Conservation (phyloP, 2,113 vertebrate genomes). For the Oriolus oriolus region DNA sequence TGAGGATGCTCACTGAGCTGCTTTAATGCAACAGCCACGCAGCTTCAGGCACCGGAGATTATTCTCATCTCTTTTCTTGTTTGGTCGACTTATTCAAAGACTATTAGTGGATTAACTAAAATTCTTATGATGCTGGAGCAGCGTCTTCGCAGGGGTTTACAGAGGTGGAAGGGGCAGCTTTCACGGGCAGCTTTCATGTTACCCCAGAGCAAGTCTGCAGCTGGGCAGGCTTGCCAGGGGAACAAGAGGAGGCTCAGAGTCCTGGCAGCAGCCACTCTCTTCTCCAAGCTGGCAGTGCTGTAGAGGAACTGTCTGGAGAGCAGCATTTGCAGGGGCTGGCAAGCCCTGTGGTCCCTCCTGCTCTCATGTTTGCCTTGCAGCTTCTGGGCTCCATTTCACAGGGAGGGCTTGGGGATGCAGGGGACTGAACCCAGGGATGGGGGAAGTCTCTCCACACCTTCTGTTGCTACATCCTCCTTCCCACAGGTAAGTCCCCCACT, state of each 20-base stretch:
- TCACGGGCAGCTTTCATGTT: background rate
- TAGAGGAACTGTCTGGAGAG: background rate
- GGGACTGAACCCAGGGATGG: background rate
- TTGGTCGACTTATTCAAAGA: background rate
- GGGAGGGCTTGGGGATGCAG: background rate
- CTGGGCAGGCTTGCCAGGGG: background rate
- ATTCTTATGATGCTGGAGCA: background rate
- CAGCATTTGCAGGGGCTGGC: background rate
- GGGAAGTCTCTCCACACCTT: background rate
- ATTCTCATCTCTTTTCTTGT: background rate
- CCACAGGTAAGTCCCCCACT: background rate
- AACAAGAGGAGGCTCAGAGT: background rate
- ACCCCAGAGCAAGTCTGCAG: background rate
- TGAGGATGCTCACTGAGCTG: background rate
- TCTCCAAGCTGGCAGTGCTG: background rate
- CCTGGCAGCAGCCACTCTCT: background rate
- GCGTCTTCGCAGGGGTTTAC: background rate
- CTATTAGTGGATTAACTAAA: slow-evolving; percentile 33
- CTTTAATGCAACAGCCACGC: background rate
- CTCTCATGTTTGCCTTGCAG: background rate
- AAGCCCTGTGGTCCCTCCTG: background rate
- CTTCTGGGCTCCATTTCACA: background rate
- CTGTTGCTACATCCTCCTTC: background rate
- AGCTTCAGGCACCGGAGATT: background rate
- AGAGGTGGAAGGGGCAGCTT: background rate